Conservation (phyloP, 2,797 vertebrate genomes). For the Hippocampus kuda region DNA sequence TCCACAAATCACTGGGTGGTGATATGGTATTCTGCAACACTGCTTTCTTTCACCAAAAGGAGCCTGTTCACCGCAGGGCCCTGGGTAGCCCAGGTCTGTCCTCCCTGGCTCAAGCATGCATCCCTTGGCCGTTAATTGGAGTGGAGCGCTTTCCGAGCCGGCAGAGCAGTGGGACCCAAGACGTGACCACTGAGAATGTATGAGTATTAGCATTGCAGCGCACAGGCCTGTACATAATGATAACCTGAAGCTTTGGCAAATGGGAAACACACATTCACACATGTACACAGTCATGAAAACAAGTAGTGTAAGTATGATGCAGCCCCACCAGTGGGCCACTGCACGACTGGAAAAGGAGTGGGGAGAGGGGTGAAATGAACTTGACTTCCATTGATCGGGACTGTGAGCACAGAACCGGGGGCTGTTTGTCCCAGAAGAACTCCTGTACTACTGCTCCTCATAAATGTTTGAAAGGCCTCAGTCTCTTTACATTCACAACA, state of each 20-base stretch:
- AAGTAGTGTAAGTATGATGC: constrained; percentile 39
- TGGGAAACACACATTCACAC: constrained; percentile 39
- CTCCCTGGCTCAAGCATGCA: constrained; percentile 44
- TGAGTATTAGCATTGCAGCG: constrained; percentile 60
- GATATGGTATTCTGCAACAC: constrained; percentile 17
- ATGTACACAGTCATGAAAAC: constrained; percentile 50
- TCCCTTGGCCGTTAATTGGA: constrained; percentile 60
- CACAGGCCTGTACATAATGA: constrained; percentile 58
- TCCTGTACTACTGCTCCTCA: constrained; percentile 57
- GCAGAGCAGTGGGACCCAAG: constrained; percentile 43
- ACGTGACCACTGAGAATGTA: constrained; percentile 49
- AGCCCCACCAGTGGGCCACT: constrained; percentile 46
- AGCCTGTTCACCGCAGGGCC: constrained; percentile 44
- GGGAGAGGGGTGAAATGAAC: constrained; percentile 61
- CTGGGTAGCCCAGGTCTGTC: constrained; percentile 40
- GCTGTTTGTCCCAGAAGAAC: constrained; percentile 69
- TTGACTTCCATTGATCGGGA: constrained; percentile 65
- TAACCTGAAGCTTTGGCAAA: constrained; percentile 56
- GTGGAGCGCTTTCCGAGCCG: constrained; percentile 46
- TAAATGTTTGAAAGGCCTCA: constrained; percentile 69
- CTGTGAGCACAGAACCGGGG: constrained; percentile 60
- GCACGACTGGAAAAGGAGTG: constrained; percentile 23
- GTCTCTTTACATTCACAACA: constrained; percentile 42
- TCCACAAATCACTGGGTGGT: background rate
- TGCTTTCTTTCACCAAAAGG: constrained; percentile 47